These are phyloP conservation scores for Hydrotaea cyrtoneurina DNA, from an alignment of 2,888 invertebrate species.

Conservation along the genomic window DNA sequence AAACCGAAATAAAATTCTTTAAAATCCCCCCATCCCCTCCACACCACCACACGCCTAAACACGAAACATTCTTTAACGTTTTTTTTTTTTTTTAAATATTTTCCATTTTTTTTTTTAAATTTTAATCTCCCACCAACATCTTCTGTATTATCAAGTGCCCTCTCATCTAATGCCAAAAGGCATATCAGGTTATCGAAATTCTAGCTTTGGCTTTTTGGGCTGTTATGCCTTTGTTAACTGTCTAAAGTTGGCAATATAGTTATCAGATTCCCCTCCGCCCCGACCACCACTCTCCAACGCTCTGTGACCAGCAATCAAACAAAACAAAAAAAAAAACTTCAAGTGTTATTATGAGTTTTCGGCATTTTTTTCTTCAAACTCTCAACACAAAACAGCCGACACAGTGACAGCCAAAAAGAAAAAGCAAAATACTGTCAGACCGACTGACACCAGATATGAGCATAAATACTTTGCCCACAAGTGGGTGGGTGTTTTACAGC, in stretches of 20 bases:
- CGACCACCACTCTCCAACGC: too few relatives aligned
- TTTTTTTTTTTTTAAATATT: neutral
- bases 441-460: neutral
- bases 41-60: too few relatives aligned
- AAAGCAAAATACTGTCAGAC: neutral
- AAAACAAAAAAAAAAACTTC: too few relatives aligned
- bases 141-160: constrained; percentile 8
- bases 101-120: neutral
- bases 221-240: neutral
- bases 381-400: neutral
- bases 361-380: neutral
- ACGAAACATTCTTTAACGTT: neutral
- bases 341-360: constrained; percentile 1
- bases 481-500: constrained; percentile 49
- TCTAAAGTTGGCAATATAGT: neutral
- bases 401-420: neutral
- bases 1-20: too few relatives aligned
- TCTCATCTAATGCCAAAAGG: constrained; percentile 11
- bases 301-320: neutral
- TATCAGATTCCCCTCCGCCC: neutral
- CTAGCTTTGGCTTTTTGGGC: neutral
- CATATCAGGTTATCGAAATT: neutral
- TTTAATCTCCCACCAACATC: constrained; percentile 6
- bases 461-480: neutral
- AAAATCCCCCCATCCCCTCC: too few relatives aligned